Evolutionary conservation across 2,113 vertebrate genomes (phyloP), one percentile per base, ranked within the genome.

Genomic region (Acanthisitta chloris): DNA sequence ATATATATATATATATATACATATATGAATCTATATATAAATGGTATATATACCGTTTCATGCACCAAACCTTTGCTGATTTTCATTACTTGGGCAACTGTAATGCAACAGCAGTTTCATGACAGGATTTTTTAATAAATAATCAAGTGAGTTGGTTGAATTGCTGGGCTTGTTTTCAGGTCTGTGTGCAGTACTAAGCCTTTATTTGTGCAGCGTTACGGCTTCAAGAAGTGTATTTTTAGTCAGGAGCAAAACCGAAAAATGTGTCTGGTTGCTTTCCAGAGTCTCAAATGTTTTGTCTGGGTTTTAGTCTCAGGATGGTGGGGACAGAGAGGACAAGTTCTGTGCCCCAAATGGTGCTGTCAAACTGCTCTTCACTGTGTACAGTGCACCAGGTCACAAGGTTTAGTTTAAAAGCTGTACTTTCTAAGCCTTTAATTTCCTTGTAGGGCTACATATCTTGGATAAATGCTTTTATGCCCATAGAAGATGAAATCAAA

Each of bases 401-500:
- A 19, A 29, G 49, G 64, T 76, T 90, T 43, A 2, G 0, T 71
- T 71, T 78, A 64, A 91, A 70, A 91, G 24, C 65, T 86, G 29
- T 55, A 42, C 67, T 95, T 92, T 84, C 26, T 59, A 92, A 95
- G 59, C 61, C 77, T 94, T 82, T 95, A 88, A 96, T 97, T 96
- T 97, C 28, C 55, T 84, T 58, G n/a, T 36, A 91, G 16, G 89
- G 61, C 90, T 72, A 80, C 87, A 42, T 82, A 76, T 54, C 45
- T 84, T 3, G 14, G 26, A 77, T 59, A 93, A 78, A 71, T 62
- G 51, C 26, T 61, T 52, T 91, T 81, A 46, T 95, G 48, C 62
- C 81, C 34, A 45, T 33, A 80, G 49, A 95, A 94, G 59, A 38
- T 82, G 36, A 59, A 97, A 73, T 95, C 93, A 88, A 81, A 94